Conservation (phyloP, 2,797 vertebrate species). For the Paramormyrops hopkinsi region DNA sequence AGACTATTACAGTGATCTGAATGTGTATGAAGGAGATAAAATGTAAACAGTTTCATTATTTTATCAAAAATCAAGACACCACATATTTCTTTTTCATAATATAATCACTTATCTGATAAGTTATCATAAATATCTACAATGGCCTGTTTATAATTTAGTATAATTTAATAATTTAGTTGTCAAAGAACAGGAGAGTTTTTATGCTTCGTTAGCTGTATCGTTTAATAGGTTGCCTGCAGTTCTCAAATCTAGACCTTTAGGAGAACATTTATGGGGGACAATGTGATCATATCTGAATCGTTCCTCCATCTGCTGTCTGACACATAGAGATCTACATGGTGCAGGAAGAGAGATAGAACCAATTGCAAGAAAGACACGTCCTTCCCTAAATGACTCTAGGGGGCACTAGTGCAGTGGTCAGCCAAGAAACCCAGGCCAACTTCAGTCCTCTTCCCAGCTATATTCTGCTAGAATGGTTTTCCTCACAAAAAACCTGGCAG, state of each 20-base stretch:
- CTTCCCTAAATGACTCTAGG: not conserved
- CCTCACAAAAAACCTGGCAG: not conserved
- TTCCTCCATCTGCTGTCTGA: not conserved
- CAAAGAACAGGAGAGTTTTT: not conserved
- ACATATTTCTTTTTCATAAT: not conserved
- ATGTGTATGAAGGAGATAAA: not conserved
- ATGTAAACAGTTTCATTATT: not conserved
- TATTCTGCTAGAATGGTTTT: not conserved
- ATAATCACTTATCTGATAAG: not conserved
- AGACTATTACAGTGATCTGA: not conserved
- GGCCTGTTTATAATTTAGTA: not conserved
- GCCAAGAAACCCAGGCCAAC: not conserved
- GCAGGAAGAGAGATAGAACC: not conserved
- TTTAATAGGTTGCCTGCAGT: not conserved
- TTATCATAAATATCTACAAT: not conserved
- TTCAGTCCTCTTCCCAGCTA: not conserved
- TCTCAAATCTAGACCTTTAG: not conserved
- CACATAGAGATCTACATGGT: not conserved
- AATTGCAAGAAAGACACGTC: not conserved
- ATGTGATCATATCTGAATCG: not conserved
- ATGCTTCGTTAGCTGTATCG: not conserved
- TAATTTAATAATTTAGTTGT: not conserved
- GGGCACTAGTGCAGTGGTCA: constrained; percentile 1
- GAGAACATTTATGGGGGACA: not conserved
- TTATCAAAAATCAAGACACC: not conserved